These are phyloP conservation scores for Catocala nupta DNA, from an alignment of 2,888 invertebrate genomes.

Conservation along the genomic window DNA sequence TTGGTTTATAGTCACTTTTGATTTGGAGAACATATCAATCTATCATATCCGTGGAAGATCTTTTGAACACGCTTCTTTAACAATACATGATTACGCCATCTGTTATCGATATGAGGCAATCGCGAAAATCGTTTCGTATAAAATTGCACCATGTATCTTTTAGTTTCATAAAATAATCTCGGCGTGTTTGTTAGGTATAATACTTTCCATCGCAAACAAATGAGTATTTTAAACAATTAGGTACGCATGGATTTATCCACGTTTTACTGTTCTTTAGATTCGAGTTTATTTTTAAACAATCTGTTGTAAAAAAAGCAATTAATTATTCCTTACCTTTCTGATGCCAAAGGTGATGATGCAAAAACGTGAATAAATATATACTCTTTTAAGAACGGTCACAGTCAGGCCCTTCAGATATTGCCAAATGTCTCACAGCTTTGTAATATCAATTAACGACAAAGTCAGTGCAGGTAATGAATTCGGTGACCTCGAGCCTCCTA, in stretches of 20 bases:
- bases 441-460: conserved; percentile 38
- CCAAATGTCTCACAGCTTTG: conserved; percentile 41
- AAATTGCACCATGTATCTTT: not conserved
- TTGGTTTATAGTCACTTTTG: conserved; percentile 59
- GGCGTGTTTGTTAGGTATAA: no score
- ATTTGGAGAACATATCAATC: conserved; percentile 52
- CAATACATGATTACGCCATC: conserved; percentile 1
- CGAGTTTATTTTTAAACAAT: no score
- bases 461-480: conserved; percentile 48
- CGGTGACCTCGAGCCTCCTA: conserved; percentile 48
- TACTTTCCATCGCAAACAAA: conserved; percentile 2
- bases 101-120: conserved; percentile 9
- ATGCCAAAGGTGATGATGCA: no score
- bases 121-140: conserved; percentile 6
- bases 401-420: conserved; percentile 28
- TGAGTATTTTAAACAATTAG: not conserved
- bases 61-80: conserved; percentile 15
- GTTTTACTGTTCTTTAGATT: no score
- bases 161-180: conserved; percentile 1
- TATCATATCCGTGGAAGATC: conserved; percentile 25
- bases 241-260: no score
- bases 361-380: no score
- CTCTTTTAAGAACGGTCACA: not conserved
- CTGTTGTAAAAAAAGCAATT: no score
- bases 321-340: no score